These are phyloP conservation scores for Panthera leo DNA, from an alignment of 2,113 vertebrate species.

Conservation along the genomic window DNA sequence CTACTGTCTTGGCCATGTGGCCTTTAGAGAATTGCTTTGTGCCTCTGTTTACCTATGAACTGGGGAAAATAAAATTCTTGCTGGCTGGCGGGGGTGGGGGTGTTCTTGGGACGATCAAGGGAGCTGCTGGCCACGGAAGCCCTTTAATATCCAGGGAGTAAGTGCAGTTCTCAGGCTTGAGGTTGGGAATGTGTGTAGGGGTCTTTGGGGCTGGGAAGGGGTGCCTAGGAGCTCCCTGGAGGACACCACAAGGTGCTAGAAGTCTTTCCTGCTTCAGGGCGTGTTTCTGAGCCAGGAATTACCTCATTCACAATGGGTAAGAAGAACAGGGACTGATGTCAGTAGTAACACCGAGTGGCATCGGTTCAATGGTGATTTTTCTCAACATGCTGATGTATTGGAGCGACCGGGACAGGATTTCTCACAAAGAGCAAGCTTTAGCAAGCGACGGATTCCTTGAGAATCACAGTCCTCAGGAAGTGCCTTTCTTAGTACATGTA, in stretches of 20 bases:
- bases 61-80: background rate
- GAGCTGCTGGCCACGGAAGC: background rate
- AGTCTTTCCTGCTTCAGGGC: background rate
- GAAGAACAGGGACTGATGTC: background rate
- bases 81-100: accelerated
- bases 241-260: background rate
- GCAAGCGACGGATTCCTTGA: background rate
- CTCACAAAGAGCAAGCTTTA: background rate
- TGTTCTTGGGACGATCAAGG: background rate
- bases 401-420: background rate
- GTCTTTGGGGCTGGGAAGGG: background rate
- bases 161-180: background rate
- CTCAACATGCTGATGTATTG: background rate
- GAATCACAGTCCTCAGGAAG: background rate
- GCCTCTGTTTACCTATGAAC: background rate
- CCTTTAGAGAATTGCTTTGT: background rate
- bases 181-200: background rate
- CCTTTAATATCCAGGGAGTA: background rate
- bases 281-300: background rate
- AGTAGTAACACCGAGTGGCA: background rate
- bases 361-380: background rate
- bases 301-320: background rate
- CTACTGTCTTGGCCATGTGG: background rate
- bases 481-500: background rate
- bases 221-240: background rate